Evolutionary conservation across 2,888 invertebrate species (phyloP).

Genomic region (Melanophora roralis): DNA sequence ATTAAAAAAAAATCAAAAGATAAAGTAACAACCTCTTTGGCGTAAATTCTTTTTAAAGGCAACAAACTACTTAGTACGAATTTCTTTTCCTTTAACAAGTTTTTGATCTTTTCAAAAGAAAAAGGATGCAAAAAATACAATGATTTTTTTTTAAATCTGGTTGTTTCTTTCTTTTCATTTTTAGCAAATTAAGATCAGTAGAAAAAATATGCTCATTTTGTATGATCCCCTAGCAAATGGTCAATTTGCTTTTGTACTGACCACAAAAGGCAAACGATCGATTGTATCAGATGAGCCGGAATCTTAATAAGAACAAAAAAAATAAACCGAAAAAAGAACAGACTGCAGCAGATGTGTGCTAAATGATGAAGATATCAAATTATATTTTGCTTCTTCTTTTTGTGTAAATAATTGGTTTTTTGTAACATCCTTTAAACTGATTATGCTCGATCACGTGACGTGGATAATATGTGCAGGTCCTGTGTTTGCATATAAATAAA

Average conservation of each 20-base stretch:
- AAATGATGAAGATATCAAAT: too few species aligned
- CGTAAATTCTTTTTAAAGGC: too few species aligned
- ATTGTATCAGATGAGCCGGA: constrained; percentile 23
- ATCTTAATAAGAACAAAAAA: too few species aligned
- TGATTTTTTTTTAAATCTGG: constrained; percentile 35
- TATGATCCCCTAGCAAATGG: constrained; percentile 43
- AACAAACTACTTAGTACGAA: neutral
- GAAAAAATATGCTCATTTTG: neutral
- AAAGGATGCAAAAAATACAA: constrained; percentile 13
- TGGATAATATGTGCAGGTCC: too few species aligned
- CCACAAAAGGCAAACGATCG: constrained; percentile 53
- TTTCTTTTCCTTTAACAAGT: neutral
- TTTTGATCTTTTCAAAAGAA: constrained; percentile 25
- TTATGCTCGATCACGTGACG: too few species aligned
- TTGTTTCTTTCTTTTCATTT: constrained; percentile 17
- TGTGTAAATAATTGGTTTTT: too few species aligned
- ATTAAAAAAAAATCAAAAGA: neutral
- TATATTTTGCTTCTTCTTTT: too few species aligned
- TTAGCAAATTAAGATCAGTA: constrained; percentile 47
- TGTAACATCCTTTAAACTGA: too few species aligned
- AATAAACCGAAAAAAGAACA: too few species aligned
- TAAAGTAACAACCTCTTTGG: constrained; percentile 36
- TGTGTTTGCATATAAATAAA: too few species aligned
- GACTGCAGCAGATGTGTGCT: too few species aligned
- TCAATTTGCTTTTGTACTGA: constrained; percentile 35